These are phyloP conservation scores for Chrosomus eos DNA, from an alignment of 2,797 vertebrate species.

Conservation along the genomic window DNA sequence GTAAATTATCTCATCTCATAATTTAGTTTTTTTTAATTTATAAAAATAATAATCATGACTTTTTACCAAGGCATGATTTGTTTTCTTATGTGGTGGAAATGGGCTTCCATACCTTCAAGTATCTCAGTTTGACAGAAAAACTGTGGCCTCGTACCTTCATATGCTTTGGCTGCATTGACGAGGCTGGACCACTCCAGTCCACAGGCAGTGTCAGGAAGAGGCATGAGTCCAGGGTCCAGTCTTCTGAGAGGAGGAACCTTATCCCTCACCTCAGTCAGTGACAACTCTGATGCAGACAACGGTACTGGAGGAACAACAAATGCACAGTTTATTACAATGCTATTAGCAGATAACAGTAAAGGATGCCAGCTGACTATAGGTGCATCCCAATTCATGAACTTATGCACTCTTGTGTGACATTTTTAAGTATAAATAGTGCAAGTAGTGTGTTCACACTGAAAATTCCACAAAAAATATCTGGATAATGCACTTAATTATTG, in stretches of 20 bases:
- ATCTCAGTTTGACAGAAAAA: not conserved
- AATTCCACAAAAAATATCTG: too few relatives aligned
- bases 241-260: slow-evolving; percentile 80
- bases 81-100: not conserved
- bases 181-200: slow-evolving; percentile 93
- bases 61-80: not conserved
- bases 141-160: slow-evolving; percentile 80
- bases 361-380: not conserved
- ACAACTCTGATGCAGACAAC: slow-evolving; percentile 88
- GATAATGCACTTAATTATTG: too few relatives aligned
- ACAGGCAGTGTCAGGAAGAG: slow-evolving; percentile 86
- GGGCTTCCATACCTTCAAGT: not conserved
- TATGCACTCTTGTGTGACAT: too few relatives aligned
- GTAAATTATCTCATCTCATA: not conserved
- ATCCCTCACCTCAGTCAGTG: slow-evolving; percentile 83
- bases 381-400: too few relatives aligned
- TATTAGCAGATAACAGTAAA: not conserved
- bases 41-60: not conserved
- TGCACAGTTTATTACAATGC: not conserved
- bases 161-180: slow-evolving; percentile 90
- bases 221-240: slow-evolving; percentile 89
- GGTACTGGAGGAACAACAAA: slow-evolving; percentile 70
- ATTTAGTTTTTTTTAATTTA: too few relatives aligned
- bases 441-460: too few relatives aligned
- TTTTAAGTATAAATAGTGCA: too few relatives aligned